Evolutionary conservation across 2,888 invertebrate genomes (phyloP).

Genomic region (Thera obeliscata): DNA sequence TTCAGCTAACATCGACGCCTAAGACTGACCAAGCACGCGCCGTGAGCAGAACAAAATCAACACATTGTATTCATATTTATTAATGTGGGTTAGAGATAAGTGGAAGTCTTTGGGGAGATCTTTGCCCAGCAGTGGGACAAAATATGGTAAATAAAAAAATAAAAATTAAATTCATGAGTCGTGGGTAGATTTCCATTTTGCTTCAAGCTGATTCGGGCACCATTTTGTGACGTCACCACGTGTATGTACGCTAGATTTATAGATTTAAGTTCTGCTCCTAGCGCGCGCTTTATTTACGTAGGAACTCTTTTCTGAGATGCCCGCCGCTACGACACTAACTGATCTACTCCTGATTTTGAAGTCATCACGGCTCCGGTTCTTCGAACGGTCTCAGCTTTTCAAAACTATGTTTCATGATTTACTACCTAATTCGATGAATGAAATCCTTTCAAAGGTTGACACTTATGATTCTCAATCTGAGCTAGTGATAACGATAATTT

Average conservation of each 20-base stretch:
- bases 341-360: slow-evolving; percentile 3
- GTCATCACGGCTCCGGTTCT: slow-evolving; percentile 20
- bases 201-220: no score
- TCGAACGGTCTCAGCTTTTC: slow-evolving; percentile 30
- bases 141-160: no score
- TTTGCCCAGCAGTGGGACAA: no score
- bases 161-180: no score
- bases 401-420: slow-evolving; percentile 36
- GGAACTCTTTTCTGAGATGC: slow-evolving; percentile 62
- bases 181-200: no score
- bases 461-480: slow-evolving; percentile 14
- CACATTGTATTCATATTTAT: neutral
- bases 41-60: slow-evolving; percentile 1
- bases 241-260: neutral
- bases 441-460: slow-evolving; percentile 34
- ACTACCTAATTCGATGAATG: slow-evolving; percentile 42
- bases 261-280: slow-evolving; percentile 5
- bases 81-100: no score
- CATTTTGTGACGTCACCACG: no score
- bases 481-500: slow-evolving; percentile 36
- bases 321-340: slow-evolving; percentile 9
- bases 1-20: slow-evolving; percentile 41
- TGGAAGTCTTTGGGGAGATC: no score
- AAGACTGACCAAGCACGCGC: slow-evolving; percentile 45
- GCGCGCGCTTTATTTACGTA: slow-evolving; percentile 53